A percentile compares a stretch with the other conserved stretches of the same genome.
These are phyloP conservation scores for Gnathochromis pfefferi DNA, from an alignment of 2,113 vertebrate genomes.

Conservation along the genomic window DNA sequence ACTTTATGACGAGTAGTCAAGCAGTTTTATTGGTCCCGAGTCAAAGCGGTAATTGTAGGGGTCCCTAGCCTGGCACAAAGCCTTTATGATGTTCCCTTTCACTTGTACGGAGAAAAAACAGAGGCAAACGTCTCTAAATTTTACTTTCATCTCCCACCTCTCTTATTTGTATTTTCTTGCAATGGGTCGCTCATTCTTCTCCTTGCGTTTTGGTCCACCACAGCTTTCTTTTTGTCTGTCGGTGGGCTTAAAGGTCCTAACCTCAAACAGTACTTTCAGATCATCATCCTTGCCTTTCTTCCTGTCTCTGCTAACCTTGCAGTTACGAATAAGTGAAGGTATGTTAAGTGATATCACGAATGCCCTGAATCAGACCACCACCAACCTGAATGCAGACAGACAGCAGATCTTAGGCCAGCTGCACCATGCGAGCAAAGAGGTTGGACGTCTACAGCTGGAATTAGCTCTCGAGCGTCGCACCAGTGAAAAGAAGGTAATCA, in stretches of 20 bases:
- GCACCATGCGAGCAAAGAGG: constrained; percentile 42
- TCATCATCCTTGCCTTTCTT: background rate
- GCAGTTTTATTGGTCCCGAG: constrained; percentile 44
- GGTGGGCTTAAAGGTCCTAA: background rate
- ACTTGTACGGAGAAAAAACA: constrained; percentile 36
- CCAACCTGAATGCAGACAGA: constrained; percentile 40
- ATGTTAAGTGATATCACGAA: constrained; percentile 34
- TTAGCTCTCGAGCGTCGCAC: constrained; percentile 23
- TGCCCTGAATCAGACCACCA: constrained; percentile 44
- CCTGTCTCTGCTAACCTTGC: background rate
- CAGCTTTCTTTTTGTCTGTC: background rate
- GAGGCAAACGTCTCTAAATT: constrained; percentile 29
- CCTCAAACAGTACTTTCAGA: background rate
- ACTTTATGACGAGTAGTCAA: constrained; percentile 40
- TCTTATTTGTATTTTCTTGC: background rate
- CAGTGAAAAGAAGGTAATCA: constrained; percentile 62
- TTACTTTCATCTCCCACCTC: background rate
- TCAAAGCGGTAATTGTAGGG: constrained; percentile 37
- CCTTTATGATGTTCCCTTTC: constrained; percentile 44
- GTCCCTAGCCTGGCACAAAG: constrained; percentile 38
- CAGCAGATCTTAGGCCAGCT: constrained; percentile 59
- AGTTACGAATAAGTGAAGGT: constrained; percentile 44
- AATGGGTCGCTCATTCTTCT: background rate
- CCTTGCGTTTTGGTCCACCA: background rate
- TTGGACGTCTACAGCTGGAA: constrained; percentile 44